Evolutionary conservation across 2,113 vertebrate species (phyloP).

Genomic region (Cynocephalus volans): DNA sequence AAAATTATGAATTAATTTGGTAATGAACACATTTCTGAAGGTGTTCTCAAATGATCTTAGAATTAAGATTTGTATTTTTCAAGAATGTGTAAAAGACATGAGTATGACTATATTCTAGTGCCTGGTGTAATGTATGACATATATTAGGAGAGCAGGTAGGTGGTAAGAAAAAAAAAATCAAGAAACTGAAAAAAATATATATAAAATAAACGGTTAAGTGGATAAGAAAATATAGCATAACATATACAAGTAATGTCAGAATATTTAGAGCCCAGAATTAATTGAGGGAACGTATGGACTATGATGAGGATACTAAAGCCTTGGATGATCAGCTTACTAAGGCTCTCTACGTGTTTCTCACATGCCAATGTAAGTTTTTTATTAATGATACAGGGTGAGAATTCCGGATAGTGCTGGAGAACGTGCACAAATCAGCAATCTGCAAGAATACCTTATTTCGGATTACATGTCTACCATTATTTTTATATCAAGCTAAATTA

Average conservation of each 20-base stretch:
- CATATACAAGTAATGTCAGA: background rate
- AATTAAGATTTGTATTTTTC: background rate
- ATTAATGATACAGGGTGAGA: background rate
- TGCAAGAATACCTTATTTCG: slow-evolving; percentile 50
- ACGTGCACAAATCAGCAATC: background rate
- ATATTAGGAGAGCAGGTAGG: background rate
- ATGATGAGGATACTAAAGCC: background rate
- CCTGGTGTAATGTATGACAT: background rate
- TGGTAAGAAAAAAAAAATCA: background rate
- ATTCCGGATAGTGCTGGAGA: background rate
- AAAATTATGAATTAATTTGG: background rate
- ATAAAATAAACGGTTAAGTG: background rate
- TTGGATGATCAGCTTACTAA: background rate
- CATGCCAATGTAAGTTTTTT: background rate
- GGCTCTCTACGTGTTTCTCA: background rate
- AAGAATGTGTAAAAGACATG: background rate
- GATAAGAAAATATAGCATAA: background rate
- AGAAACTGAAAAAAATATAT: background rate
- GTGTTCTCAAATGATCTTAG: background rate
- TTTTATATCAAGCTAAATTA: slow-evolving; percentile 30
- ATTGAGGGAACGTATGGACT: background rate
- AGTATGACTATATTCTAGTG: background rate
- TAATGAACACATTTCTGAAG: background rate
- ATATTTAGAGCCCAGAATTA: background rate
- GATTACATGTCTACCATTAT: background rate